phyloP scores from a whole-genome alignment of 2,888 invertebrate species.

The Dryococelus australis region DNA sequence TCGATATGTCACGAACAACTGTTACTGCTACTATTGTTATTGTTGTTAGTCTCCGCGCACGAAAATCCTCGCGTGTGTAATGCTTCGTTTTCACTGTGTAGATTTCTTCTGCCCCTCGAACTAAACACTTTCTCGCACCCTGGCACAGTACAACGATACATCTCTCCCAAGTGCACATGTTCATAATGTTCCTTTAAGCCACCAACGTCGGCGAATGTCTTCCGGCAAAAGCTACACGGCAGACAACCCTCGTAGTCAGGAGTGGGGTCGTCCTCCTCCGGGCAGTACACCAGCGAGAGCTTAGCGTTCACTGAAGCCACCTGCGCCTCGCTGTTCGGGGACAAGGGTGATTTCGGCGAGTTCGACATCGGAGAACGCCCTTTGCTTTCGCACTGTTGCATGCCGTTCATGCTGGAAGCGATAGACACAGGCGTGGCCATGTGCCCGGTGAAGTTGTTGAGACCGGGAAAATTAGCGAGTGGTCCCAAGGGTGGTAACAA shows the following conservation, averaged over 20 bases:
- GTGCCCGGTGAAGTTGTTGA: constrained; percentile 56
- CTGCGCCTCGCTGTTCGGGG: constrained; percentile 56
- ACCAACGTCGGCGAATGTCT: constrained; percentile 66
- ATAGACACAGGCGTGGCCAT: constrained; percentile 22
- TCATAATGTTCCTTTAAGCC: constrained; percentile 69
- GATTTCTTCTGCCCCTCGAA: constrained; percentile 78
- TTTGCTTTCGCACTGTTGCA: constrained; percentile 46
- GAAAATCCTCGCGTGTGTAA: constrained; percentile 56
- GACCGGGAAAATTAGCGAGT: constrained; percentile 64
- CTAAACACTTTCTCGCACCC: constrained; percentile 82
- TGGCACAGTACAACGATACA: constrained; percentile 77
- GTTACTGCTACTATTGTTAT: constrained; percentile 34
- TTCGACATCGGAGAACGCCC: constrained; percentile 63
- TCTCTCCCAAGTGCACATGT: constrained; percentile 68
- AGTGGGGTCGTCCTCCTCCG: constrained; percentile 72
- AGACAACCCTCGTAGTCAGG: constrained; percentile 72
- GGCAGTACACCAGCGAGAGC: constrained; percentile 63
- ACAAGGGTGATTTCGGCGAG: constrained; percentile 62
- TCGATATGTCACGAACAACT: constrained; percentile 50
- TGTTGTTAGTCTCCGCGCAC: constrained; percentile 23
- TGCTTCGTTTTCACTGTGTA: constrained; percentile 75
- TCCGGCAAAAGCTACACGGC: constrained; percentile 74
- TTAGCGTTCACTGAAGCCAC: constrained; percentile 50
- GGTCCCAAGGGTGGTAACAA: constrained; percentile 63
- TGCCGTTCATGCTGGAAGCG: constrained; percentile 30